Conservation (phyloP, 1,140 invertebrate species). For the Portunus trituberculatus region DNA sequence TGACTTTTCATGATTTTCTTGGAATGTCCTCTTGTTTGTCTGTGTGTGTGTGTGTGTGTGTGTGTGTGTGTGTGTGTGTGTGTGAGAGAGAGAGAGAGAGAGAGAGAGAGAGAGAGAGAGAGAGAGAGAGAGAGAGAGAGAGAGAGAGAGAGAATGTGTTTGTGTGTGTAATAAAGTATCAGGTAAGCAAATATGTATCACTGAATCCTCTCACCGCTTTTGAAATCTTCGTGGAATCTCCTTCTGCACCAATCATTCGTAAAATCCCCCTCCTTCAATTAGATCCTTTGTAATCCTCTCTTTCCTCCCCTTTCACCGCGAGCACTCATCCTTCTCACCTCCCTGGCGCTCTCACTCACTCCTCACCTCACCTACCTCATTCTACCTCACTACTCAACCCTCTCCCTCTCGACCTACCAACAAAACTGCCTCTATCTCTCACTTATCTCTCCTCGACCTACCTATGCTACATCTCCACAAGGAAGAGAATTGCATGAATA, state of each 20-base stretch:
- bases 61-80: neutral
- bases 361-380: neutral
- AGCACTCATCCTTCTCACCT: neutral
- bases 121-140: too few species aligned
- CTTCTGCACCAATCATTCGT: neutral
- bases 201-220: neutral
- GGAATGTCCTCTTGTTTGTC: too few species aligned
- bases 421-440: neutral
- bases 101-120: too few species aligned
- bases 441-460: neutral
- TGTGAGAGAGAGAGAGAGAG: too few species aligned
- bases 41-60: neutral
- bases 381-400: neutral
- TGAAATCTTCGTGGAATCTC: neutral
- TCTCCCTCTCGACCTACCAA: neutral
- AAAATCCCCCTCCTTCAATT: neutral
- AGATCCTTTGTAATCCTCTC: neutral
- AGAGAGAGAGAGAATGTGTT: too few species aligned
- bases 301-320: neutral
- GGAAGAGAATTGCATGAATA: neutral
- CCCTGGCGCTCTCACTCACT: neutral
- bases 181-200: neutral
- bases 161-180: neutral
- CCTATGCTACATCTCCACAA: neutral
- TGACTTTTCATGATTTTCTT: too few species aligned